These are phyloP conservation scores for Ranitomeya variabilis DNA, from an alignment of 2,113 vertebrate genomes.

Conservation along the genomic window DNA sequence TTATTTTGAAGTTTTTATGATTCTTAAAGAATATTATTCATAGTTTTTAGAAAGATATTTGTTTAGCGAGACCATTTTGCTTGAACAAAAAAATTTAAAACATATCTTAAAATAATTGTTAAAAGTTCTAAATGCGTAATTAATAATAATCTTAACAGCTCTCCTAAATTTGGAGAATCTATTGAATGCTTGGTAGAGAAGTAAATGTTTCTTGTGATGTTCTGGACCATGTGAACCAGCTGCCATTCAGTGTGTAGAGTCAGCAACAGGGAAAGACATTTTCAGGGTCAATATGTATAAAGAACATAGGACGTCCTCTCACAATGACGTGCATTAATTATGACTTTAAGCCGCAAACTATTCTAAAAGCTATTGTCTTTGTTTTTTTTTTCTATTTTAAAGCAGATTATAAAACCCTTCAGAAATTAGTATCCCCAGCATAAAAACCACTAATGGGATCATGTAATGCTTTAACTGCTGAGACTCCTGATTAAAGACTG, in stretches of 20 bases:
- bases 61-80: background rate
- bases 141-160: background rate
- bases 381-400: slow-evolving; percentile 31
- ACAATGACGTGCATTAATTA: slow-evolving; percentile 32
- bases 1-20: too few species aligned
- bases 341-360: slow-evolving; percentile 48
- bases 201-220: background rate
- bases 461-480: slow-evolving; percentile 44
- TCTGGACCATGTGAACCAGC: background rate
- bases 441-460: slow-evolving; percentile 46
- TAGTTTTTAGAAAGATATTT: too few species aligned
- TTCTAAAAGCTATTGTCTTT: slow-evolving; percentile 50
- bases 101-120: too few species aligned
- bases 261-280: background rate
- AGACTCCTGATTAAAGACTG: slow-evolving; percentile 25
- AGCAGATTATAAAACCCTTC: slow-evolving; percentile 51
- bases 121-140: background rate
- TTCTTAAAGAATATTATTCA: too few species aligned
- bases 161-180: background rate
- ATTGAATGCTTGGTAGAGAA: background rate
- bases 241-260: background rate
- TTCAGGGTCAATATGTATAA: slow-evolving; percentile 30
- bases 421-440: slow-evolving; percentile 47
- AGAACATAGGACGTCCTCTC: slow-evolving; percentile 27
- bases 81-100: background rate